Evolutionary conservation across 2,888 invertebrate species (phyloP).

Genomic region (Synergus umbraculus): DNA sequence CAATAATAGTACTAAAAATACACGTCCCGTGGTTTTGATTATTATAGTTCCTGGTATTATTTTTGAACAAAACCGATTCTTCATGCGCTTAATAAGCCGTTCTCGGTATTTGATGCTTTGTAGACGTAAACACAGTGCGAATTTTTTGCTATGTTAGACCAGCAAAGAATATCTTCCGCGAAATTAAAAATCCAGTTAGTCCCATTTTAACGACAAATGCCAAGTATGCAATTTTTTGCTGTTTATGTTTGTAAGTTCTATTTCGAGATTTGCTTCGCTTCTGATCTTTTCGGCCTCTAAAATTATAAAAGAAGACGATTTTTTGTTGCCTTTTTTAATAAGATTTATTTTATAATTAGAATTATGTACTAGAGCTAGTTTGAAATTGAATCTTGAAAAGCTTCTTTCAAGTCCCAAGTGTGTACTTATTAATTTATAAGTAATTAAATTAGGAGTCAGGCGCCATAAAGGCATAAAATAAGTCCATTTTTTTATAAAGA

Average conservation of each 20-base stretch:
- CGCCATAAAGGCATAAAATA: too few species aligned
- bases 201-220: background rate
- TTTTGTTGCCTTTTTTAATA: background rate
- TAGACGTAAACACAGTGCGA: background rate
- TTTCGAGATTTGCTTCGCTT: background rate
- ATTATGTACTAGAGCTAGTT: too few species aligned
- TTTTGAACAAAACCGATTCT: background rate
- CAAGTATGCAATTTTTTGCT: background rate
- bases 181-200: background rate
- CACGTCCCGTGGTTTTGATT: background rate
- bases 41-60: background rate
- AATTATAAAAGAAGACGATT: background rate
- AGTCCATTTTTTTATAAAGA: too few species aligned
- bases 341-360: too few species aligned
- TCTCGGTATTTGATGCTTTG: background rate
- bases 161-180: background rate
- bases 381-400: too few species aligned
- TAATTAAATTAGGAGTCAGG: too few species aligned
- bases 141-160: background rate
- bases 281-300: background rate
- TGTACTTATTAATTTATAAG: too few species aligned
- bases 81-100: constrained; percentile 4
- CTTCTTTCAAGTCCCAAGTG: too few species aligned
- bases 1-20: background rate
- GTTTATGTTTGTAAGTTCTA: background rate